Evolutionary conservation across 2,797 vertebrate genomes (phyloP), one percentile per base, ranked within the genome.

Genomic region (Avahi laniger): DNA sequence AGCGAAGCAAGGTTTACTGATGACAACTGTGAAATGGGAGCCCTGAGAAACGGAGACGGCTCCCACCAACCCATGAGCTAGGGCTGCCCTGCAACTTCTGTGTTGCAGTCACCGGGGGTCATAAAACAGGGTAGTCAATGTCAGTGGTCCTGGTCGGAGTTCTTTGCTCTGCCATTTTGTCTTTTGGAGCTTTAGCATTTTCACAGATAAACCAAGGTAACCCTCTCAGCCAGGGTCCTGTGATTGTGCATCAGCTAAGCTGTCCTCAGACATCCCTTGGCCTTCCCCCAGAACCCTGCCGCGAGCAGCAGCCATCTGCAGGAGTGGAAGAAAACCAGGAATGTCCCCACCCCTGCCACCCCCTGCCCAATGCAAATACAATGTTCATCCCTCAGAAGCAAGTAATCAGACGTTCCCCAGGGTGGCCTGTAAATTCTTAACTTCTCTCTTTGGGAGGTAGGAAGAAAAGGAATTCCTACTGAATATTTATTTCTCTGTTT

Each of bases 391-490:
- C 89, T 80, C 72, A 94, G 84, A 89, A 96, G 83, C 4, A 28
- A 96, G 97, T 94, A 11, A 0, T 96, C 96, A 98, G 95, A 95
- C 85, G 92, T 83, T 96, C 89, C 76, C 33, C 43, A 70, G 78
- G 65, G 54, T 50, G 35, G 67, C 70, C 92, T 65, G 76, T 93
- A 84, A 93, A 98, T 97, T 97, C 94, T 88, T 63, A 89, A 41
- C 76, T 65, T 95, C 82, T 93, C 85, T 96, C 79, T 93, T 84
- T 52, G 80, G 90, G 79, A 92, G 76, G 78, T 13, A 93, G 59
- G 50, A 83, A 91, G 75, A 48, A 81, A 69, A 70, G 43, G 50
- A 35, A 54, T 57, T n/a, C 57, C 85, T 82, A 24, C 30, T 54
- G 67, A 69, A 48, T 81, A 61, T 59, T 89, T 91, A 61, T 59